A percentile compares a stretch with the other conserved stretches of the same genome.
These are phyloP conservation scores for Onthophagus taurus DNA, from an alignment of 1,140 invertebrate species.

Conservation along the genomic window DNA sequence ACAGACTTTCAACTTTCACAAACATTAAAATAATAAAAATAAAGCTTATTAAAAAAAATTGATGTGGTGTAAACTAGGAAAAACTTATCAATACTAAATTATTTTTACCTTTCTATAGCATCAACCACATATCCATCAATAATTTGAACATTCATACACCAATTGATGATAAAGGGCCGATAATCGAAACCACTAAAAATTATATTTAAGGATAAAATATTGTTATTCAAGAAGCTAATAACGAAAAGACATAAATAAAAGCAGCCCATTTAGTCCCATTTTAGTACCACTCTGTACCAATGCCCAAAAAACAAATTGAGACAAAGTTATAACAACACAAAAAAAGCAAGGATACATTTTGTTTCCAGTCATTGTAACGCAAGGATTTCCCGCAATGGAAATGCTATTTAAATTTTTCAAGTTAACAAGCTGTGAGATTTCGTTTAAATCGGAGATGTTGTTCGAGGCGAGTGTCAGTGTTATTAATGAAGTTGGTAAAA, in stretches of 20 bases:
- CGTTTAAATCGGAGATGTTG: conserved; percentile 75
- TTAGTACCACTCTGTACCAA: not conserved
- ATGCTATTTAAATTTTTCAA: conserved; percentile 67
- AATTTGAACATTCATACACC: conserved; percentile 78
- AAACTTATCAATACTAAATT: not conserved
- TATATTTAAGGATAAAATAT: conserved; percentile 40
- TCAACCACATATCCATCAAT: conserved; percentile 83
- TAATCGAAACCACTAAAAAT: conserved; percentile 74
- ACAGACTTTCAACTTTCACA: no score
- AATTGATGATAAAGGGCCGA: conserved; percentile 85
- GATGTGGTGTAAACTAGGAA: not conserved
- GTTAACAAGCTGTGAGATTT: conserved; percentile 71
- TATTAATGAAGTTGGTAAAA: conserved; percentile 63
- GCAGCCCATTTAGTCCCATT: not conserved
- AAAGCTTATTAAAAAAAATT: not conserved
- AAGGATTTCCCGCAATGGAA: conserved; percentile 79
- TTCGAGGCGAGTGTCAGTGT: conserved; percentile 77
- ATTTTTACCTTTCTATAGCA: conserved; percentile 74
- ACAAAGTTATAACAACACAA: not conserved
- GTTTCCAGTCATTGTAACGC: conserved; percentile 58
- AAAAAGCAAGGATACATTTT: conserved; percentile 69
- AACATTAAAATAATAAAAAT: not conserved
- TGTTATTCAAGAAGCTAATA: no score
- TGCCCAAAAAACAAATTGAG: not conserved
- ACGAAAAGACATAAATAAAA: not conserved